Base-by-base conservation (phyloP, 2,113 vertebrate genomes). In the Sylvilagus bachmani region DNA sequence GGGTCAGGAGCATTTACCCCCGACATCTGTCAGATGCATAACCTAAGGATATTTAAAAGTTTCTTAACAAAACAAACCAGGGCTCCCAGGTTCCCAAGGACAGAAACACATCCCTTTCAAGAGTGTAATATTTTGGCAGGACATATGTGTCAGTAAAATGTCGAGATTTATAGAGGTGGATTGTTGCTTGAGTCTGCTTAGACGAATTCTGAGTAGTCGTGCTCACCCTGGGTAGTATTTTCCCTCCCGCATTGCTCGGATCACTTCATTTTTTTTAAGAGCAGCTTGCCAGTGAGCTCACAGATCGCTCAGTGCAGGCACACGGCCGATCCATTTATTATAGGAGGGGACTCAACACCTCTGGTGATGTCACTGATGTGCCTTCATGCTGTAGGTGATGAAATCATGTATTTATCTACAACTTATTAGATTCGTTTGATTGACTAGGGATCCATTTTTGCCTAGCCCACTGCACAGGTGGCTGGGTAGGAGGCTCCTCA, bases 21-120 rank as follows among this genome's bases (percentile, higher is more conserved):
- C 98, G 98, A 99, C 99, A 99, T 99, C 99, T 99, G 99, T 98
- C 99, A 96, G 98, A 98, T 94, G 98, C 99, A 99, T 98, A 99
- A 98, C 67, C 24, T 6, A n/a, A 96, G 92, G 97, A 93, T 97
- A 97, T 98, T 98, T 98, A 77, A 98, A 99, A 99, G 98, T 98
- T 97, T 98, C 98, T 98, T 98, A 99, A 98, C 98, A 98, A 99
- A 98, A 98, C 96, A 99, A 98, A 99, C 97, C 98, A 98, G 98
- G 97, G 82, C 97, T 98, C 98, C 98, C 97, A 98, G 97, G 97
- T 98, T 98, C 97, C 97, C 93, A 96, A 96, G 96, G 98, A 98
- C 97, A 98, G 98, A 98, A 98, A 97, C 58, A 92, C 84, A 91
- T 96, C 89, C 95, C 70, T 97, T 97, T 97, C 96, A 97, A 86